Percentiles rank a stretch among this genome's conserved stretches.
These are phyloP conservation scores for Endotricha flammealis DNA, from an alignment of 2,888 invertebrate genomes.

Conservation along the genomic window DNA sequence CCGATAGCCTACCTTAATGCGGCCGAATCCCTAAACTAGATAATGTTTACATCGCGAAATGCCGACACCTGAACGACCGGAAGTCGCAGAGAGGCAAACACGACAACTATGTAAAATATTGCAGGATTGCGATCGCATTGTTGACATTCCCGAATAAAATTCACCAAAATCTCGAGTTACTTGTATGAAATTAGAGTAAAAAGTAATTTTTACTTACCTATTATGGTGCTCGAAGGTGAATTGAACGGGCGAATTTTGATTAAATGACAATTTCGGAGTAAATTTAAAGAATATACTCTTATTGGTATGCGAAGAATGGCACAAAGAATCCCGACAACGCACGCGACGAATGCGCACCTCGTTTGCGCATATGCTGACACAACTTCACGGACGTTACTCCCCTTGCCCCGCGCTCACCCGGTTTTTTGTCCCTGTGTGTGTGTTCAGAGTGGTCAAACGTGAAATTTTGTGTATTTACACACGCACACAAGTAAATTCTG, in stretches of 20 bases:
- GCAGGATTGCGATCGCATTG: constrained; percentile 86
- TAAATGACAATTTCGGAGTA: constrained; percentile 81
- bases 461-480: constrained; percentile 70
- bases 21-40: constrained; percentile 67
- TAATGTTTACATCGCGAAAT: constrained; percentile 78
- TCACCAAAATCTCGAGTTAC: constrained; percentile 77
- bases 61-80: constrained; percentile 76
- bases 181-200: constrained; percentile 80
- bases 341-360: constrained; percentile 89
- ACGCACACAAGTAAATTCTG: constrained; percentile 57
- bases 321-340: constrained; percentile 98
- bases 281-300: constrained; percentile 85
- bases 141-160: constrained; percentile 84
- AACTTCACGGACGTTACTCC: constrained; percentile 79
- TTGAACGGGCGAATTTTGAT: constrained; percentile 82
- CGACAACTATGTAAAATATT: constrained; percentile 89
- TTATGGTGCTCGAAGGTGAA: constrained; percentile 80
- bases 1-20: constrained; percentile 65
- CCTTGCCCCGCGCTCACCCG: constrained; percentile 72
- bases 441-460: constrained; percentile 75
- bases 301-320: constrained; percentile 97
- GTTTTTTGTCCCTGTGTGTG: constrained; percentile 55
- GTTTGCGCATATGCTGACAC: constrained; percentile 88
- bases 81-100: constrained; percentile 81
- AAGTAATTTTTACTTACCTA: constrained; percentile 84